These are phyloP conservation scores for Epizoanthus rinbou DNA, from an alignment of 92 coral and sea anemone species.

Conservation along the genomic window DNA sequence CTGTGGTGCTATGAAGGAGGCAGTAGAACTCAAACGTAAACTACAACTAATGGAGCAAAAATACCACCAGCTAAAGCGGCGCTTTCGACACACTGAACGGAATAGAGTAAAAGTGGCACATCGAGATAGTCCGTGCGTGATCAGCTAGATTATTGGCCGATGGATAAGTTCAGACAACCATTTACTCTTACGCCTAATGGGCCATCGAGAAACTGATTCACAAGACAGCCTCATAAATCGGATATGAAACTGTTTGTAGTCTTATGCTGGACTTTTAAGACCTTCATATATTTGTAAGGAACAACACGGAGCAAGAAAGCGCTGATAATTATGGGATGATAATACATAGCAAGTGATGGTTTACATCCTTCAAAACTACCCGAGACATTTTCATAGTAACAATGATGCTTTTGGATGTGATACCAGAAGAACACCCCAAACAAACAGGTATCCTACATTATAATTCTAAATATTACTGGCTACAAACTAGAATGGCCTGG, in stretches of 20 bases:
- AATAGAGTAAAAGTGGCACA: slow-evolving; percentile 83
- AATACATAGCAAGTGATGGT: neutral
- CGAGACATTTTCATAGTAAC: neutral
- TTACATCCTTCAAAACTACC: neutral
- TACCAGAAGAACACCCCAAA: neutral
- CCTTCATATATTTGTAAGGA: too few relatives aligned
- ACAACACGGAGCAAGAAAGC: too few relatives aligned
- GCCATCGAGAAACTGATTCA: neutral
- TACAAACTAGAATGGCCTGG: neutral
- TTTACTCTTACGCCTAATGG: neutral
- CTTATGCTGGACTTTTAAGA: too few relatives aligned
- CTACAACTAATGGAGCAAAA: slow-evolving; percentile 88
- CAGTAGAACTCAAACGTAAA: slow-evolving; percentile 84
- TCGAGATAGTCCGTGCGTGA: slow-evolving; percentile 84
- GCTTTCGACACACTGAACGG: slow-evolving; percentile 70
- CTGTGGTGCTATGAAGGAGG: slow-evolving; percentile 97
- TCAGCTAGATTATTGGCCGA: slow-evolving; percentile 51
- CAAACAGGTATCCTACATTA: slow-evolving; percentile 14
- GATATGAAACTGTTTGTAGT: slow-evolving; percentile 1
- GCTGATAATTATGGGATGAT: too few relatives aligned
- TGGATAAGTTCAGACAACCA: neutral
- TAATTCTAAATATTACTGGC: slow-evolving; percentile 9
- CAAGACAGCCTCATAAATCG: neutral
- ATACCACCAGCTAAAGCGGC: slow-evolving; percentile 71
- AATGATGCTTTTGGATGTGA: neutral